Conservation (phyloP, 35 echinoderm and acorn worm genomes). For the Stichopus chloronotus region DNA sequence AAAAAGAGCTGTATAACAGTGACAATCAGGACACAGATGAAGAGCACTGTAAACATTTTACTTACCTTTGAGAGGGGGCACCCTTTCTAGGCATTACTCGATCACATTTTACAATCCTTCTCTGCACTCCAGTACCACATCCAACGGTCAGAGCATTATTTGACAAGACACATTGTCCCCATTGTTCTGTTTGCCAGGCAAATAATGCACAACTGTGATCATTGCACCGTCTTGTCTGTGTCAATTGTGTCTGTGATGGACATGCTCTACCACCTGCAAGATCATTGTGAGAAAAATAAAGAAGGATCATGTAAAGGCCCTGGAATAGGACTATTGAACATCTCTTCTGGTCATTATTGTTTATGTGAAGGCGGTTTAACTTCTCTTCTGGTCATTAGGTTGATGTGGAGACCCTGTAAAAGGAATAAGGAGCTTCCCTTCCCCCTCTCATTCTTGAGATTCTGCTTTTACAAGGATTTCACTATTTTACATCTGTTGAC, state of each 20-base stretch:
- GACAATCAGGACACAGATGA: not conserved
- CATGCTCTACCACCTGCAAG: slow-evolving; percentile 70
- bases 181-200: slow-evolving; percentile 71
- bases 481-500: no score
- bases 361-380: no score
- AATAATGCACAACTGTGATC: slow-evolving; percentile 85
- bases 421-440: no score
- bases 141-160: not conserved
- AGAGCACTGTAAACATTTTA: not conserved
- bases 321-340: not conserved
- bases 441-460: no score
- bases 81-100: slow-evolving; percentile 67
- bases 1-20: not conserved
- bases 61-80: slow-evolving; percentile 77
- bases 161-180: slow-evolving; percentile 67
- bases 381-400: no score
- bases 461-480: no score
- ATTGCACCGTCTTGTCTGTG: slow-evolving; percentile 70
- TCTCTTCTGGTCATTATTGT: not conserved
- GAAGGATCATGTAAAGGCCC: not conserved
- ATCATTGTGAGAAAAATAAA: not conserved
- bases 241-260: slow-evolving; percentile 60
- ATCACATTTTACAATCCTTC: slow-evolving; percentile 70
- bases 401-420: no score
- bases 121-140: slow-evolving; percentile 72